Conservation (phyloP, 2,888 invertebrate genomes). For the Leptopilina syphax region DNA sequence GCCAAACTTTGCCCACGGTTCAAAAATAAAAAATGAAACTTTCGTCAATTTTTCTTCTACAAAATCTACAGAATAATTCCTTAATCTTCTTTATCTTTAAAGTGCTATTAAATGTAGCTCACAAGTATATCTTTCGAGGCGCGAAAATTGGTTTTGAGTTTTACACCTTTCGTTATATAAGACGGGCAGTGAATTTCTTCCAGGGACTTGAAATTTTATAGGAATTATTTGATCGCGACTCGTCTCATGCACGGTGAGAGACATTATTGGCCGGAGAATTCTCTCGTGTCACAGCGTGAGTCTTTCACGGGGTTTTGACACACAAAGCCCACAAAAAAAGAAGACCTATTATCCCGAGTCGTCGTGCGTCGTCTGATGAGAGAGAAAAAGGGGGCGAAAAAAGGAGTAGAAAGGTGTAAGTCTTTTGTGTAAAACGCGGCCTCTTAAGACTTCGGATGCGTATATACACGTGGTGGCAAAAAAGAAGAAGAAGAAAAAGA, state of each 20-base stretch:
- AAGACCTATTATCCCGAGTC: conserved; percentile 64
- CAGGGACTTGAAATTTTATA: conserved; percentile 52
- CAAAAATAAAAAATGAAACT: no score
- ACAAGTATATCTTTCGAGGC: conserved; percentile 8
- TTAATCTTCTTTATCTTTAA: neutral
- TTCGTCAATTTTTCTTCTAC: no score
- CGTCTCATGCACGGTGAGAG: conserved; percentile 51
- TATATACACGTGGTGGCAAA: conserved; percentile 42
- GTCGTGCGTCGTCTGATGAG: conserved; percentile 55
- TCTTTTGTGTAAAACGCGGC: conserved; percentile 55
- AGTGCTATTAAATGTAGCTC: conserved; percentile 33
- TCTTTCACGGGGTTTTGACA: conserved; percentile 65
- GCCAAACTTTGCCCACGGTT: no score
- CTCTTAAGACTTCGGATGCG: conserved; percentile 51
- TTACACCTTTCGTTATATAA: conserved; percentile 4
- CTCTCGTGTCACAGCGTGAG: conserved; percentile 59
- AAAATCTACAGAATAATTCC: neutral
- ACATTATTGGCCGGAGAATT: conserved; percentile 67
- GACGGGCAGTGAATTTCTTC: conserved; percentile 48
- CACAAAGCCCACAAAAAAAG: conserved; percentile 62
- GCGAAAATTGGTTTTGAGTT: neutral
- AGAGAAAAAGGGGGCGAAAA: conserved; percentile 41
- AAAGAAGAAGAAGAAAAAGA: conserved; percentile 39
- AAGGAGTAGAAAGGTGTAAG: conserved; percentile 59
- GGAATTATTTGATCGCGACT: conserved; percentile 51